A percentile compares a stretch with the other conserved stretches of the same genome.
phyloP scores from a whole-genome alignment of 2,797 vertebrate genomes.

The Lutjanus campechanus region DNA sequence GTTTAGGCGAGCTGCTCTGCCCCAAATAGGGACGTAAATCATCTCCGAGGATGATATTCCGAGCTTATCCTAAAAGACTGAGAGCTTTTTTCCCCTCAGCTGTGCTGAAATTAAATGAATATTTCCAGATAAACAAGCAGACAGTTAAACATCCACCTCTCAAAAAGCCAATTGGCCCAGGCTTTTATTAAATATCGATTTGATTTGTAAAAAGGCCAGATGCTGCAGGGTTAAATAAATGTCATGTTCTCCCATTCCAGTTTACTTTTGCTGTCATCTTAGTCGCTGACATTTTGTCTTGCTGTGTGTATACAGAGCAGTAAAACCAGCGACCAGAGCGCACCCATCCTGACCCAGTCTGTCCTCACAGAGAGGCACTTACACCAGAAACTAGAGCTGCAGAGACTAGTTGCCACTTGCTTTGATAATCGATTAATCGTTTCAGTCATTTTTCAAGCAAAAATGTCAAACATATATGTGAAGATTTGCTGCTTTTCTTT shows the following conservation, averaged over 20 bases:
- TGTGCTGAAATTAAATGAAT: slow-evolving; percentile 76
- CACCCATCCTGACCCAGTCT: slow-evolving; percentile 22
- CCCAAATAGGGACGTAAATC: slow-evolving; percentile 80
- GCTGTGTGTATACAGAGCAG: slow-evolving; percentile 31
- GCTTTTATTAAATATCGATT: slow-evolving; percentile 85
- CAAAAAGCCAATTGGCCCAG: slow-evolving; percentile 69
- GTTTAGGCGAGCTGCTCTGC: slow-evolving; percentile 66
- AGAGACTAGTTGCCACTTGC: no score
- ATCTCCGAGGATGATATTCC: slow-evolving; percentile 68
- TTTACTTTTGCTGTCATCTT: slow-evolving; percentile 55
- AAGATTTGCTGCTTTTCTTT: no score
- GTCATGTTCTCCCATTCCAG: slow-evolving; percentile 67
- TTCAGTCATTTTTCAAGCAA: no score
- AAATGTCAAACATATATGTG: no score
- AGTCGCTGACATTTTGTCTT: slow-evolving; percentile 62
- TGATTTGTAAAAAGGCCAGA: slow-evolving; percentile 84
- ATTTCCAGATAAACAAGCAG: slow-evolving; percentile 76
- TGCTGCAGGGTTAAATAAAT: slow-evolving; percentile 79
- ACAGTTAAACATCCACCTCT: slow-evolving; percentile 75
- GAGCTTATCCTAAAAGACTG: slow-evolving; percentile 71
- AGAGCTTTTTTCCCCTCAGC: slow-evolving; percentile 57
- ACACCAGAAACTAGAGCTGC: not conserved
- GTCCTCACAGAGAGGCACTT: slow-evolving; percentile 16
- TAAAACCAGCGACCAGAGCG: slow-evolving; percentile 34
- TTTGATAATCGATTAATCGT: no score